Evolutionary conservation across 1,140 invertebrate genomes (phyloP), one percentile per base, ranked within the genome.

Genomic region (Aleiodes sp.): DNA sequence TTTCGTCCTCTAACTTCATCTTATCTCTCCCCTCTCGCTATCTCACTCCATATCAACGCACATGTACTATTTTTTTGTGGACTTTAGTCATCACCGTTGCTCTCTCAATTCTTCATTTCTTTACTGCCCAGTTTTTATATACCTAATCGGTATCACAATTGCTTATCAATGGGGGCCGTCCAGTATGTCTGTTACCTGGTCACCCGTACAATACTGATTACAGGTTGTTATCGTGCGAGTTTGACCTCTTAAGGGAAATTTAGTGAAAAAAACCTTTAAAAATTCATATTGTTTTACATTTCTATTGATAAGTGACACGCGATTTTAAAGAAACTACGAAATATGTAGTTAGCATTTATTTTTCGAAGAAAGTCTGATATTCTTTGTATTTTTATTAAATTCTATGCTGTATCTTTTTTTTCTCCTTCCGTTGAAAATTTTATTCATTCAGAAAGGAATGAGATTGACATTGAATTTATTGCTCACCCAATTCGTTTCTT

Each of bases 391-490:
- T 59, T 59, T 59, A 31, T 59, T n/a, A 29, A 33, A 29, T 59
- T 29, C 12, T 33, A 33, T 33, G 7, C 7, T 33, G 7, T 33
- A 2, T 28, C 56, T 16, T 31, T 59, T 26, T 0, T 29, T 33
- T 31, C 4, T 31, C 2, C 6, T 1, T 28, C 8, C 14, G 6
- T 3, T 29, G 14, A 4, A 3, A 4, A 31, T 31, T 59, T 59
- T 31, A 59, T 31, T 59, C 21, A 26, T 59, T 59, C 28, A 59
- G 3, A 24, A 3, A 1, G 4, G 7, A 6, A 7, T 43, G 62
- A 12, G 37, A 41, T 64, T 64, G 62, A 64, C 62, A 43, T 64
- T 64, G 62, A 64, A 46, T 39, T 8, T 39, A 35, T 26, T 10
- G 24, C 28, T 33, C n/a, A 6, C 10, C 33, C 16, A 62, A 33